These are phyloP conservation scores for Drosophila paulistorum DNA, from an alignment of 1,140 invertebrate genomes.

Conservation along the genomic window DNA sequence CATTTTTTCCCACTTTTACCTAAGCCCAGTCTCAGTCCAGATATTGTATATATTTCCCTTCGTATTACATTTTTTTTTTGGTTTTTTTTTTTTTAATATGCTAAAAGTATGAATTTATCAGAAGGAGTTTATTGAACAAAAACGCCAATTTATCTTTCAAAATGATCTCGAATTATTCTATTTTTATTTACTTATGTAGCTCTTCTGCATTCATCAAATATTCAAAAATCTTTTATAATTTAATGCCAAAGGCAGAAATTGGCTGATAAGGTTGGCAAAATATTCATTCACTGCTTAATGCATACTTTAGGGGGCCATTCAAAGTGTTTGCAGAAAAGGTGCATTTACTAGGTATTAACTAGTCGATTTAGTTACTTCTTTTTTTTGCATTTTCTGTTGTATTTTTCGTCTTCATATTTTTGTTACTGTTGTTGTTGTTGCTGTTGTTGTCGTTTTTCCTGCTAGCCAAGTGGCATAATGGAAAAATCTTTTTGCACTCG, in stretches of 20 bases:
- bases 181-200: too few species aligned
- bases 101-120: too few species aligned
- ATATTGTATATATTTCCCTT: slow-evolving; percentile 1
- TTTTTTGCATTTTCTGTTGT: neutral
- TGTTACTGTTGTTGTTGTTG: neutral
- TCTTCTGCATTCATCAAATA: too few species aligned
- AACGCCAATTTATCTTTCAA: too few species aligned
- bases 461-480: slow-evolving; percentile 60
- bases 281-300: too few species aligned
- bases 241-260: too few species aligned
- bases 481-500: slow-evolving; percentile 70
- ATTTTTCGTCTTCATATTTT: slow-evolving; percentile 1
- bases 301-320: too few species aligned
- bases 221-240: too few species aligned
- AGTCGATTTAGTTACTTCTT: neutral
- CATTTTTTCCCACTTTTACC: slow-evolving; percentile 60
- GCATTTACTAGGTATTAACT: neutral
- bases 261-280: too few species aligned
- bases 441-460: slow-evolving; percentile 23
- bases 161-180: too few species aligned
- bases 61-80: slow-evolving; percentile 35
- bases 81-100: neutral
- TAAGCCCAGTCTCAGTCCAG: slow-evolving; percentile 12
- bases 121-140: too few species aligned
- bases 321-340: too few species aligned